Base-by-base conservation (phyloP, 2,113 vertebrate genomes). In the Malaclemys terrapin region DNA sequence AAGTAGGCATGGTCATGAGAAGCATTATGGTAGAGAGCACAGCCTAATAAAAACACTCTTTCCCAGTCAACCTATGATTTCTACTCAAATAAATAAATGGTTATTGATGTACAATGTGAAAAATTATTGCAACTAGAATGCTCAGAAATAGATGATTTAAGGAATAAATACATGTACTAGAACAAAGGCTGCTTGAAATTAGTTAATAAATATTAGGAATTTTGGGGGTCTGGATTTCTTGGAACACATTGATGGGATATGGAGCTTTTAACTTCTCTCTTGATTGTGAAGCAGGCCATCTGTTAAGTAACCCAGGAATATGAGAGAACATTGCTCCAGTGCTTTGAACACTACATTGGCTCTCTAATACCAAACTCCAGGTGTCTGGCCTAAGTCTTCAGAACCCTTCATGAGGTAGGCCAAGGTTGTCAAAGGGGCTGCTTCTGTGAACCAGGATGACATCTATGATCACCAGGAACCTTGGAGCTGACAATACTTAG, bases 21-120 rank as follows among this genome's bases (percentile, higher is more conserved):
- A 89, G 81, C 84, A 80, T 84, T 97, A 65, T 85, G 81, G 31
- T 80, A 84, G 76, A 92, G 65, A 96, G 45, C 72, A 94, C 65
- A 90, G 89, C 85, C 85, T 92, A 96, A 91, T 95, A 95, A 94
- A 94, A 91, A 24, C 87, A 96, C 88, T 80, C 62, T 89, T 90
- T 89, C 89, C 91, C 79, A 80, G 90, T 92, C 94, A 89, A 82
- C 50, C 80, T 89, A 89, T 95, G 85, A 78, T 93, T 96, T 97
- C 85, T 89, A 92, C 93, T 92, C 83, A 91, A 96, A 96, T 95
- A 94, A 95, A 94, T 95, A 95, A 94, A 95, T 86, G 89, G 59
- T 84, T 88, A 31, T 35, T 92, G 93, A 94, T 88, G 81, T 93
- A 88, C 85, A 94, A 47, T 92, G 89, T 91, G 90, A 96, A 95